Percentiles rank a stretch among this genome's conserved stretches.
phyloP scores from a whole-genome alignment of 2,113 vertebrate species.

The Willisornis vidua region DNA sequence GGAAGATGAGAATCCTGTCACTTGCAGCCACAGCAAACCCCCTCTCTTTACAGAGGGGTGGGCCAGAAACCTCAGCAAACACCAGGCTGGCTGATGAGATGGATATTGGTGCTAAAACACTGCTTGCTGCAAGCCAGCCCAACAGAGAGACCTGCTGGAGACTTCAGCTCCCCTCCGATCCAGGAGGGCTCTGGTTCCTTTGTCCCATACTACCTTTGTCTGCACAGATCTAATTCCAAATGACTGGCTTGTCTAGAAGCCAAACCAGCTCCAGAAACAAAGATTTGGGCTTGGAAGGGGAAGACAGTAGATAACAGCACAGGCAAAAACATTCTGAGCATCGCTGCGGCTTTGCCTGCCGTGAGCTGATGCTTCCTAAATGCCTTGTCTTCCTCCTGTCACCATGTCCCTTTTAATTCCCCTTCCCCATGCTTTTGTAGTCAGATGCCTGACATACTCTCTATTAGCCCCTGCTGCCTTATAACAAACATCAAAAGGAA shows the following conservation, averaged over 20 bases:
- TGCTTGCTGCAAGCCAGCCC: not conserved
- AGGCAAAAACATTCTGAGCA: not conserved
- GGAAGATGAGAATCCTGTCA: not conserved
- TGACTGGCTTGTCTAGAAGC: not conserved
- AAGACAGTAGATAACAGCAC: not conserved
- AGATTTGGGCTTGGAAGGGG: not conserved
- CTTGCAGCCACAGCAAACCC: not conserved
- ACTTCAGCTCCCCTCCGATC: not conserved
- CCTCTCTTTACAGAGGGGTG: not conserved
- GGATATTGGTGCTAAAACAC: not conserved
- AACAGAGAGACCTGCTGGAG: not conserved
- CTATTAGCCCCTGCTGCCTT: not conserved
- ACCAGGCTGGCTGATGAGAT: not conserved
- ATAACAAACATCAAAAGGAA: constrained; percentile 38
- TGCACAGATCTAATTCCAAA: not conserved
- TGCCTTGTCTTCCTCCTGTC: not conserved
- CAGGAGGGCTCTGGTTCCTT: not conserved
- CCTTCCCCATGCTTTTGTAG: not conserved
- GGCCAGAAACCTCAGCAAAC: not conserved
- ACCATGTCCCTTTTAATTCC: not conserved
- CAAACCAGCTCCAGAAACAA: not conserved
- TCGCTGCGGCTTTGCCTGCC: not conserved
- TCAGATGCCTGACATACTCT: not conserved
- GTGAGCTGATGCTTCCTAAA: not conserved
- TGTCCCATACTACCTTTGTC: not conserved